Conservation (phyloP, 2,113 vertebrate genomes). For the Ictidomys tridecemlineatus region DNA sequence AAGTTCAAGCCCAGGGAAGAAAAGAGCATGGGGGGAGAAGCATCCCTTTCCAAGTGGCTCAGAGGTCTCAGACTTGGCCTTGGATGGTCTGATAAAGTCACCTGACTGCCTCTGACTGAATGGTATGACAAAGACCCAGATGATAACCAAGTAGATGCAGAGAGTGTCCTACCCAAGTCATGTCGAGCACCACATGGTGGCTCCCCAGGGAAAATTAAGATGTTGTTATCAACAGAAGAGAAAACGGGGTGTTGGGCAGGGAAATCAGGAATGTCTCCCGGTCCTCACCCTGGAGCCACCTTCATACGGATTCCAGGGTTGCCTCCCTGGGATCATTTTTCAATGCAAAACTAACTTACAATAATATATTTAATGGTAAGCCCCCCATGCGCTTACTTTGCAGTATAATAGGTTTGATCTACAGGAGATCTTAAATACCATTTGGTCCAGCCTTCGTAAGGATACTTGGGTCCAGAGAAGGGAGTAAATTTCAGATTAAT, state of each 20-base stretch:
- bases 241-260: background rate
- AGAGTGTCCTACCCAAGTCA: background rate
- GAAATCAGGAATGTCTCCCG: background rate
- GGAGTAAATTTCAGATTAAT: background rate
- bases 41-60: background rate
- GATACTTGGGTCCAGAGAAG: background rate
- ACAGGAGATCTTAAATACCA: background rate
- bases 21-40: background rate
- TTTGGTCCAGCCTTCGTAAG: background rate
- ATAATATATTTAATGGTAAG: background rate
- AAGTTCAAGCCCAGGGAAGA: background rate
- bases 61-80: background rate
- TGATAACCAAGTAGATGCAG: background rate
- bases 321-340: background rate
- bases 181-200: background rate
- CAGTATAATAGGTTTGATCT: background rate
- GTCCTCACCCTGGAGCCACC: background rate
- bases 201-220: background rate
- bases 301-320: background rate
- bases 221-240: background rate
- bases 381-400: background rate
- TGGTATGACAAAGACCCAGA: background rate
- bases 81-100: background rate
- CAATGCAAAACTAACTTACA: background rate
- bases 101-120: background rate